A percentile compares a stretch with the other conserved stretches of the same genome.
These are phyloP conservation scores for Drosophila eohydei DNA, from an alignment of 2,888 invertebrate species.

Conservation along the genomic window DNA sequence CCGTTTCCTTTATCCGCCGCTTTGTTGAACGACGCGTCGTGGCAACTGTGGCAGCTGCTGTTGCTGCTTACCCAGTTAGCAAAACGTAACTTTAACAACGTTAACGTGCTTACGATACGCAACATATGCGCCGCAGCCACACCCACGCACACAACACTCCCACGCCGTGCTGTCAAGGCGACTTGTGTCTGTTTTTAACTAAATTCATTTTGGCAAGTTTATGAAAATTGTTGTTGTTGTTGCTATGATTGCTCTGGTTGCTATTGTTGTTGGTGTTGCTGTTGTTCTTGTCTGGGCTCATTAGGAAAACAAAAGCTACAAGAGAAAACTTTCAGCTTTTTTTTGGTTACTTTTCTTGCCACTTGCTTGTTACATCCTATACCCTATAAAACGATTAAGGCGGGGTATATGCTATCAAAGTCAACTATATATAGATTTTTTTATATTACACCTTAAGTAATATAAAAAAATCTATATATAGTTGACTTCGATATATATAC, in stretches of 20 bases:
- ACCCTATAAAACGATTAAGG: background rate
- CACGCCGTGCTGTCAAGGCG: conserved; percentile 20
- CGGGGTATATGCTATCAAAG: background rate
- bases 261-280: conserved; percentile 11
- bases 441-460: background rate
- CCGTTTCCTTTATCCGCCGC: conserved; percentile 70
- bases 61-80: conserved; percentile 48
- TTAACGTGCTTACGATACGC: conserved; percentile 61
- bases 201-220: conserved; percentile 74
- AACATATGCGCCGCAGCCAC: conserved; percentile 66
- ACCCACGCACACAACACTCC: background rate
- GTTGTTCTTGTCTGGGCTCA: conserved; percentile 54
- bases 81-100: conserved; percentile 46
- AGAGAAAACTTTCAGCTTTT: conserved; percentile 57
- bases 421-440: background rate
- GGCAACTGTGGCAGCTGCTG: conserved; percentile 44
- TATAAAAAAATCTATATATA: no score
- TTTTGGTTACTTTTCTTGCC: conserved; percentile 31
- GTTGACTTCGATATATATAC: no score
- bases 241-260: conserved; percentile 33
- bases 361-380: conserved; percentile 11
- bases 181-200: conserved; percentile 55
- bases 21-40: conserved; percentile 43
- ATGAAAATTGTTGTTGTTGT: conserved; percentile 60
- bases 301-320: conserved; percentile 73